Conservation (phyloP, 2,888 invertebrate species). For the Hydropsyche betteni region DNA sequence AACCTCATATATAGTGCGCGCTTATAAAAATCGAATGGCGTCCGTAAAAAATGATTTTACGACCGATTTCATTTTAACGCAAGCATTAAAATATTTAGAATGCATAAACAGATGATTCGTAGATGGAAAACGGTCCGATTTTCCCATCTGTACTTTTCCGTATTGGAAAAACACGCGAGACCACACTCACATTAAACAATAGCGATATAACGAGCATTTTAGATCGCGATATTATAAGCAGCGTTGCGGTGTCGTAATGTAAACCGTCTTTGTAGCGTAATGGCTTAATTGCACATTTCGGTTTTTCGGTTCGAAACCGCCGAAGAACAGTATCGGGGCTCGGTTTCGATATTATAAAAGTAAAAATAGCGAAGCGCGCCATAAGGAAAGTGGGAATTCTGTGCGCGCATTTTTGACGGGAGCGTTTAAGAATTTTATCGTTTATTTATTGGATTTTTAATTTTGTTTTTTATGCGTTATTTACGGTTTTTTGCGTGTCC, state of each 20-base stretch:
- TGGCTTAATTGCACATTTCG: conserved; percentile 37
- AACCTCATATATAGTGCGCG: not conserved
- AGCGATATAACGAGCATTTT: not conserved
- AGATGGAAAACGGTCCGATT: not conserved
- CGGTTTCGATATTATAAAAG: not conserved
- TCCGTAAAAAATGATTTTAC: conserved; percentile 17
- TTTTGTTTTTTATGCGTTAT: conserved; percentile 4
- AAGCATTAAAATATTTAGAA: conserved; percentile 15
- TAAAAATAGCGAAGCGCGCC: not conserved
- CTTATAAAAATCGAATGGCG: conserved; percentile 17
- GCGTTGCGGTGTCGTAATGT: not conserved
- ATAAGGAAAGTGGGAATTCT: not conserved
- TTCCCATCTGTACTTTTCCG: no score
- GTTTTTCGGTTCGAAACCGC: conserved; percentile 27
- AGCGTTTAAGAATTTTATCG: not conserved
- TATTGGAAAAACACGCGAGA: not conserved
- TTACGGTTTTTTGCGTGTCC: conserved; percentile 28
- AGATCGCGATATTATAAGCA: not conserved
- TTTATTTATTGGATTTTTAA: conserved; percentile 3
- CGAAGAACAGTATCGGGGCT: conserved; percentile 2
- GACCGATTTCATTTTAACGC: conserved; percentile 23
- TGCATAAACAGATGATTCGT: conserved; percentile 24
- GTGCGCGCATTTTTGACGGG: no score
- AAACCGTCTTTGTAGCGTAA: conserved; percentile 34
- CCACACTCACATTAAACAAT: conserved; percentile 2